Evolutionary conservation across 2,797 vertebrate species (phyloP), one percentile per base, ranked within the genome.

Genomic region (Gymnothorax reevesii): DNA sequence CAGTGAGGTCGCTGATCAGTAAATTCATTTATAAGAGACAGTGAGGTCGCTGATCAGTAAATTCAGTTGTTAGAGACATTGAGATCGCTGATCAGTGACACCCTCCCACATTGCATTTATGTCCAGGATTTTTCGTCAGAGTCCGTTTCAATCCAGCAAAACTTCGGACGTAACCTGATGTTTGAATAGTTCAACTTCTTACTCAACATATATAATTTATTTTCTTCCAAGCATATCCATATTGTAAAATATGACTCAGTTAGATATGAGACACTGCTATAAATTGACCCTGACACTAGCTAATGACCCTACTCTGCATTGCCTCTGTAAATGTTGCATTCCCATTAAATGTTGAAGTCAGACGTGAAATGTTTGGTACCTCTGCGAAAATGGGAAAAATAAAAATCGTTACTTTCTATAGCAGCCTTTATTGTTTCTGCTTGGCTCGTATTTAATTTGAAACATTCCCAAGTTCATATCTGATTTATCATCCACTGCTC

Each of bases 41-140:
- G 66, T 42, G 33, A 42, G 1, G 33, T 42, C 33, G 33, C 33
- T 42, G 33, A 42, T 42, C 33, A 42, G 33, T 42, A 42, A 42
- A 42, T 42, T 42, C 33, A 42, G 33, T 64, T 88, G 55, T 80
- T 55, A 22, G 77, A 80, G 83, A 59, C 86, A 87, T 88, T 88
- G 87, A 91, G 89, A 90, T 90, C 90, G 88, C 73, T 90, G 88
- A 91, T 91, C 88, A 89, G 82, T 73, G 84, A 90, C 89, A 84
- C 85, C 69, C 66, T 60, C 83, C 84, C 80, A 64, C 66, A 87
- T 89, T 57, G 60, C 89, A 90, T 92, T 90, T 91, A 91, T 89
- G 90, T 80, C 89, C 83, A 59, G 83, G 22, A 59, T 42, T 42
- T 42, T 42, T 42, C 33, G 2, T n/a, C 69, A 82, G 87, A 86